Base-by-base conservation (phyloP, 2,888 invertebrate species). In the Chydorus sphaericus region DNA sequence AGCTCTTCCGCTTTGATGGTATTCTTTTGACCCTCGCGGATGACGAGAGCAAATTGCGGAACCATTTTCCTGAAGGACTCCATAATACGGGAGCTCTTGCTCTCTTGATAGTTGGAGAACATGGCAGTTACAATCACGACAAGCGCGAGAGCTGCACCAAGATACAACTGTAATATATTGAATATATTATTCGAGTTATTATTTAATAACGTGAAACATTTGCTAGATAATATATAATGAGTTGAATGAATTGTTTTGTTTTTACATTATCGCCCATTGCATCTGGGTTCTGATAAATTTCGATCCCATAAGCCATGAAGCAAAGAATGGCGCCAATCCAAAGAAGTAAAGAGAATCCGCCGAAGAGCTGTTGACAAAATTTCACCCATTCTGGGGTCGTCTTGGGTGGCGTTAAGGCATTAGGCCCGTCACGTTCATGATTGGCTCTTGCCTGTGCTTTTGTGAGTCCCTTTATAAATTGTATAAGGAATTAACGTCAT, bases 11-110 rank as follows among this genome's bases (percentile, higher is more conserved):
- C 57, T 31, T 54, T 83, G 62, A 92, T 75, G 62, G 89, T 92
- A 66, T 89, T 74, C 70, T 92, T 92, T 73, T 92, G 90, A 64
- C 91, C 92, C 72, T 93, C 92, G 64, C 97, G 83, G 66, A 96
- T 81, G 63, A 92, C 90, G 62, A 89, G 87, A 61, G 93, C 93
- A 71, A 90, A 92, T 30, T 55, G 72, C 3, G 73, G 73, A n/a
- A 74, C 72, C 70, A 77, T 70, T 63, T 74, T 72, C 62, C 73
- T 73, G 66, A 77, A 77, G 44, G 73, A 73, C 61, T 77, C 76
- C 75, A 77, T 76, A 63, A 77, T 75, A 59, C 68, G 68, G 39
- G 74, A 73, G 60, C 71, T 71, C 64, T 75, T 75, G 38, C 73
- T 72, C 63, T 77, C 75, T 68, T 77, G 76, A 64, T 74, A 76